Base-by-base conservation (phyloP, 1,140 invertebrate genomes). In the Euborellia annulipes region DNA sequence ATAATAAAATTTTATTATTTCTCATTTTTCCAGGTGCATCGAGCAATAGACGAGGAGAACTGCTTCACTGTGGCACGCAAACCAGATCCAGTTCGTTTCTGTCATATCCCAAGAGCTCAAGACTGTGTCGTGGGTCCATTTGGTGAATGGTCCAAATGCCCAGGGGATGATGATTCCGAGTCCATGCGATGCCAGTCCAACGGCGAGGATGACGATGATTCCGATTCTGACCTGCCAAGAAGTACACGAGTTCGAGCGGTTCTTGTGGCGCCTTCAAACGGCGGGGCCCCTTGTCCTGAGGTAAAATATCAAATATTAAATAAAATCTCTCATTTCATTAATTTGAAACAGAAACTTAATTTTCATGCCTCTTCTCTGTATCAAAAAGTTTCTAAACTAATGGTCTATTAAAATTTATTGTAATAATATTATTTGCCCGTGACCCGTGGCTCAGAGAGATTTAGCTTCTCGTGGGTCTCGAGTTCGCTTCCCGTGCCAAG, bases 71-170 rank as follows among this genome's bases (percentile, higher is more conserved):
- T 57, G 8, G 53, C 53, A 1, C 48, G 52, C 13, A 47, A 52
- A 38, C 59, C 60, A 1, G 52, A 52, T 27, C 49, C 54, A 3
- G 47, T 48, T 4, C 49, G 54, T 41, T 50, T 57, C 9, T 62
- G 60, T 43, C 52, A 43, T 4, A 50, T 61, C 8, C 57, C 57
- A 19, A 43, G 42, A 11, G 48, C 52, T 6, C 60, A 62, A 46
- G 58, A 58, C 40, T 61, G 58, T 36, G 53, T 59, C n/a, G 53
- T 58, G 18, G 58, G 58, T 2, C 58, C 57, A n/a, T 59, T 53
- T 48, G 50, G 50, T 8, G 43, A 50, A 2, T 62, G 60, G 60
- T 56, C 55, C 23, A 14, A 34, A 3, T 50, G 16, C 37, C 27
- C 36, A 53, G 14, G 54, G 50, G 2, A 47, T 53, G 27, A 58